Evolutionary conservation across 2,888 invertebrate species (phyloP).

Genomic region (Diloba caeruleocephala): DNA sequence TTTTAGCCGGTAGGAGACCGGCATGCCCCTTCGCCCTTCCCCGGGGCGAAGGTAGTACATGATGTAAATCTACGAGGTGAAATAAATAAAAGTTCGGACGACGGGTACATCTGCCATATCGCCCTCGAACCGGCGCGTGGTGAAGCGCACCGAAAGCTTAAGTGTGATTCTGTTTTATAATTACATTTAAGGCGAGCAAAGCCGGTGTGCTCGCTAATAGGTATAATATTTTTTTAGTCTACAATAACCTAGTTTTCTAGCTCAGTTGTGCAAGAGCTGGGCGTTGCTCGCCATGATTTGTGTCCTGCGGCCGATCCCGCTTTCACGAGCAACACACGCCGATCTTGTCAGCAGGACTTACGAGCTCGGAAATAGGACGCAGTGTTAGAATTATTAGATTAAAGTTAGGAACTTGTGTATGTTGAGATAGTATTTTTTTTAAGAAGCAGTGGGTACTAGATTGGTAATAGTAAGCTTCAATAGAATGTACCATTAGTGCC

Average conservation of each 20-base stretch:
- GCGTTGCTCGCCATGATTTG: conserved; percentile 61
- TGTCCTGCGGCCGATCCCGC: conserved; percentile 49
- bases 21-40: no score
- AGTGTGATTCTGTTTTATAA: no score
- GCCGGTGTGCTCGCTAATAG: not conserved
- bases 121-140: no score
- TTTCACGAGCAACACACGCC: conserved; percentile 48
- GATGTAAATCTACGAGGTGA: no score
- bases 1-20: no score
- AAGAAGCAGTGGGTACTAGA: no score
- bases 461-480: no score
- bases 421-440: conserved; percentile 24
- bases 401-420: conserved; percentile 35
- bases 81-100: no score
- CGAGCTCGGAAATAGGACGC: conserved; percentile 34
- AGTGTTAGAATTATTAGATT: conserved; percentile 43
- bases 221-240: conserved; percentile 20
- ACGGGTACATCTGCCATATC: no score
- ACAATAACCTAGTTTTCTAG: conserved; percentile 31
- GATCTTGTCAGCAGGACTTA: conserved; percentile 53
- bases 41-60: no score
- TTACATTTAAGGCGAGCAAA: conserved; percentile 3
- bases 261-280: conserved; percentile 49
- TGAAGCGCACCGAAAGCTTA: no score
- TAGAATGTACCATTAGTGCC: no score